Evolutionary conservation across 2,113 vertebrate genomes (phyloP).

Genomic region (Lepisosteus osseus): DNA sequence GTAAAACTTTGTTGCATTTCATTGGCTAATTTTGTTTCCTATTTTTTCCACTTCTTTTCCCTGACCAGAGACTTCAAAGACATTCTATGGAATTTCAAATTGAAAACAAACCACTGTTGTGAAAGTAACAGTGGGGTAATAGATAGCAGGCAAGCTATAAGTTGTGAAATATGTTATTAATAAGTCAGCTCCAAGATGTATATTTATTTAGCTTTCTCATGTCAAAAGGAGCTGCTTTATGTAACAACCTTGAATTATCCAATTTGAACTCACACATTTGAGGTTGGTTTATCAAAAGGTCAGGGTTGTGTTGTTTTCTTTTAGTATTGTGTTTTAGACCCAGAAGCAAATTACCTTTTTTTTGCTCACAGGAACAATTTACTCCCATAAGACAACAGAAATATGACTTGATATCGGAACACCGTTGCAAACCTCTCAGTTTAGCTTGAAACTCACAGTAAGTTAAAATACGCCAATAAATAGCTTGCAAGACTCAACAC

Average conservation of each 20-base stretch:
- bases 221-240: conserved; percentile 2
- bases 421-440: no score
- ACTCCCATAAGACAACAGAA: no score
- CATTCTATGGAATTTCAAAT: conserved; percentile 1
- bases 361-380: background rate
- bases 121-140: conserved; percentile 9
- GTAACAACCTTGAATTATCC: conserved; percentile 17
- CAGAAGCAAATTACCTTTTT: conserved; percentile 1
- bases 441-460: no score
- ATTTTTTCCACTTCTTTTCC: background rate
- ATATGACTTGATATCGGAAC: no score
- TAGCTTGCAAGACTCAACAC: no score
- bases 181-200: background rate
- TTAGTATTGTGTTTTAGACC: conserved; percentile 4
- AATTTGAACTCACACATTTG: conserved; percentile 8
- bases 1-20: background rate
- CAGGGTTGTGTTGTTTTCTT: background rate
- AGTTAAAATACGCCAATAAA: no score
- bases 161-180: conserved; percentile 23
- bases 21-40: background rate
- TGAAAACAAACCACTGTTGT: conserved; percentile 9
- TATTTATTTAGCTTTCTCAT: conserved; percentile 17
- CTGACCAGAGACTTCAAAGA: background rate
- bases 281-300: background rate
- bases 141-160: conserved; percentile 23